A percentile compares a stretch with the other conserved stretches of the same genome.
Evolutionary conservation across 2,797 vertebrate species (phyloP).

Genomic region (Cossypha polioptera): DNA sequence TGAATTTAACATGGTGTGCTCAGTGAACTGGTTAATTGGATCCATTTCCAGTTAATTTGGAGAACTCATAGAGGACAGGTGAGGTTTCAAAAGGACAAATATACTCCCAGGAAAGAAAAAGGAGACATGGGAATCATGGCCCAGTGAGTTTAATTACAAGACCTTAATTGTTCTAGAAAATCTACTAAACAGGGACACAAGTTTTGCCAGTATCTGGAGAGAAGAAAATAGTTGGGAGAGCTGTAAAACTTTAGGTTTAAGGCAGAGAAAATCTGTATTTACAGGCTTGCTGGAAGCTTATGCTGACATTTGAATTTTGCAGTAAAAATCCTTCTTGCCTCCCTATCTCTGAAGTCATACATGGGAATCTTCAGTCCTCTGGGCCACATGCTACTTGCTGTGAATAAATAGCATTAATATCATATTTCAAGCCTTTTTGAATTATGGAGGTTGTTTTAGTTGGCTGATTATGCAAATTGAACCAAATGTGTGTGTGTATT

Average conservation of each 20-base stretch:
- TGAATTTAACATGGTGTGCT: constrained; percentile 12
- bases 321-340: neutral
- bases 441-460: neutral
- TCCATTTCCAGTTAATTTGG: constrained; percentile 29
- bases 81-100: constrained; percentile 35
- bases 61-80: constrained; percentile 16
- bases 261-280: neutral
- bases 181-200: neutral
- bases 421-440: neutral
- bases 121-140: neutral
- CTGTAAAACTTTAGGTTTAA: neutral
- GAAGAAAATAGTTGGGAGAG: neutral
- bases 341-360: neutral
- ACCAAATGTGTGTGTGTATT: neutral
- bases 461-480: neutral
- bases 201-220: neutral
- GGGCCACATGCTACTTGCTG: neutral
- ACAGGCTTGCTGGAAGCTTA: neutral
- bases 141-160: constrained; percentile 27
- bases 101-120: neutral
- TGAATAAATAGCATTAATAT: neutral
- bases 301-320: neutral
- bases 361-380: neutral
- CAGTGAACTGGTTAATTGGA: constrained; percentile 52
- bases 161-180: constrained; percentile 3